phyloP scores from a whole-genome alignment of 2,888 invertebrate species.

The Eudemis profundana region DNA sequence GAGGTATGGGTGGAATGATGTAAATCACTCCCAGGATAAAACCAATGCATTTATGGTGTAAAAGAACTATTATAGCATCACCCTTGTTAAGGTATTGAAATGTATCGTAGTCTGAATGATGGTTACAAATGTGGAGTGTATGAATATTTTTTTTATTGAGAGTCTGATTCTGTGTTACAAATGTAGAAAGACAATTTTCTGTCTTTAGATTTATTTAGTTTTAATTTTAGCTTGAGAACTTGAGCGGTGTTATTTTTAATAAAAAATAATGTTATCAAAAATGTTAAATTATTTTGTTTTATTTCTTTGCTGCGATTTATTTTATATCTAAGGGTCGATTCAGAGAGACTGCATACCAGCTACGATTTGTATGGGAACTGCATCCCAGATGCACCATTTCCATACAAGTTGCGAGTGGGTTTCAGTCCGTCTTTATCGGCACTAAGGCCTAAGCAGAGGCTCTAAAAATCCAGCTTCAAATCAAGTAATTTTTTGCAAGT shows the following conservation, averaged over 20 bases:
- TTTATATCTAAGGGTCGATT: too few relatives aligned
- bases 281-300: constrained; percentile 41
- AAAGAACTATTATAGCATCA: constrained; percentile 69
- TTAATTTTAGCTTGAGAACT: constrained; percentile 69
- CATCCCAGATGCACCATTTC: too few relatives aligned
- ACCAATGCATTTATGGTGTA: constrained; percentile 78
- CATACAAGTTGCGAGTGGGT: too few relatives aligned
- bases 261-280: constrained; percentile 59
- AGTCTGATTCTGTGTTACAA: constrained; percentile 78
- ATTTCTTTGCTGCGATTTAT: constrained; percentile 42
- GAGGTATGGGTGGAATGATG: constrained; percentile 89
- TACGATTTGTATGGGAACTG: too few relatives aligned
- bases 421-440: too few relatives aligned
- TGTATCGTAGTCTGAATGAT: constrained; percentile 67
- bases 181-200: constrained; percentile 67
- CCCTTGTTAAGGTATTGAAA: constrained; percentile 69
- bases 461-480: too few relatives aligned
- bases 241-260: constrained; percentile 81
- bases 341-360: too few relatives aligned
- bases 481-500: too few relatives aligned
- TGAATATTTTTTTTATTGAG: constrained; percentile 66
- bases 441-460: too few relatives aligned
- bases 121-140: constrained; percentile 68
- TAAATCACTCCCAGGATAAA: constrained; percentile 59
- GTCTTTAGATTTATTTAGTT: constrained; percentile 81